Evolutionary conservation across 2,797 vertebrate genomes (phyloP).

Genomic region (Champsocephalus gunnari): DNA sequence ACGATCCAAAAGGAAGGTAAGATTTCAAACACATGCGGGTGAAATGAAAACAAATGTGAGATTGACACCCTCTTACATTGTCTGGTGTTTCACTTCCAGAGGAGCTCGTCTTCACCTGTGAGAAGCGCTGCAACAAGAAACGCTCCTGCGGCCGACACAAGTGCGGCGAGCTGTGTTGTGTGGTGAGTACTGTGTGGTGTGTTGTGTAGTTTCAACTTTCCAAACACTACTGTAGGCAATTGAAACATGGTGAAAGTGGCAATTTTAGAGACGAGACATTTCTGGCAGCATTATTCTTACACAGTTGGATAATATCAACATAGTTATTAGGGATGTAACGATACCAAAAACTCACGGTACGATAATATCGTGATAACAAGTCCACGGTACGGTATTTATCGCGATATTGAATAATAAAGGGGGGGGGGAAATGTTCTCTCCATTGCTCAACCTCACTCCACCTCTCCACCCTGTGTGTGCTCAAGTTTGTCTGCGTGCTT

Average conservation of each 20-base stretch:
- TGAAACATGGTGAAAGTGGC: background rate
- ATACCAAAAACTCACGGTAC: too few species aligned
- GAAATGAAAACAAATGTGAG: background rate
- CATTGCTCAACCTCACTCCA: too few species aligned
- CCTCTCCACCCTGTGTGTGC: too few species aligned
- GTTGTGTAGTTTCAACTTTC: background rate
- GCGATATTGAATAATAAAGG: too few species aligned
- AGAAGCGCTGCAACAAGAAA: constrained; percentile 96
- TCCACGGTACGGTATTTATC: too few species aligned
- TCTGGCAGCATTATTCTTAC: too few species aligned
- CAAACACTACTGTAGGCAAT: background rate
- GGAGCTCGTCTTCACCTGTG: constrained; percentile 93
- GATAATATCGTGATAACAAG: too few species aligned
- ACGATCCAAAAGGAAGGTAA: constrained; percentile 93
- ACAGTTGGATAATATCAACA: background rate
- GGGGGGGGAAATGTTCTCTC: too few species aligned
- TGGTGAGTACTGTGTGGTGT: constrained; percentile 85
- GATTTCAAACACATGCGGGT: background rate
- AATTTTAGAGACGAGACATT: background rate
- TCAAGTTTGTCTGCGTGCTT: too few species aligned
- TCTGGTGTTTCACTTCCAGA: constrained; percentile 66
- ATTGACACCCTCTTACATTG: accelerated
- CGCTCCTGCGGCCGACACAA: constrained; percentile 96
- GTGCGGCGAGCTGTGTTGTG: constrained; percentile 96
- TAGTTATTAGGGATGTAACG: background rate